A percentile compares a stretch with the other conserved stretches of the same genome.
phyloP scores from a whole-genome alignment of 2,888 invertebrate species.

The Eristalinus aeneus region DNA sequence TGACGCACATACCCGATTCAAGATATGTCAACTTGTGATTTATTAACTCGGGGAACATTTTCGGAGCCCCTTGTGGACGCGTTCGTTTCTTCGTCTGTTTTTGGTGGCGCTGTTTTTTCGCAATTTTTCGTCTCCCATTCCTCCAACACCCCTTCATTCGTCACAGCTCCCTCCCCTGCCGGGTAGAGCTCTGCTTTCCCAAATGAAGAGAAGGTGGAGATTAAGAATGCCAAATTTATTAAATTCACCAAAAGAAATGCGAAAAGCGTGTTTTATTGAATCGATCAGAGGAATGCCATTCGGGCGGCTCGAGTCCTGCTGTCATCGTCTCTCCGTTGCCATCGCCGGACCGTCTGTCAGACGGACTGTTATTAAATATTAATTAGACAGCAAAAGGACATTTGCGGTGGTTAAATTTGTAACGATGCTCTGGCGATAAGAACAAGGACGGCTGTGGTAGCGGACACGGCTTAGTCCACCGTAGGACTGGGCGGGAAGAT shows the following conservation, averaged over 20 bases:
- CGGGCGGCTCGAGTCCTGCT: not conserved
- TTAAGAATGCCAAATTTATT: constrained; percentile 67
- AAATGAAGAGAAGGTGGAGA: constrained; percentile 52
- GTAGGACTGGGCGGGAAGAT: not conserved
- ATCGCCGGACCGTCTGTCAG: constrained; percentile 48
- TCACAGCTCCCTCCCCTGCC: not conserved
- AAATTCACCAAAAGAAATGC: constrained; percentile 65
- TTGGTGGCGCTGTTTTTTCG: constrained; percentile 63
- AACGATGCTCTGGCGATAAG: constrained; percentile 64
- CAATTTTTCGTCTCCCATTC: not conserved
- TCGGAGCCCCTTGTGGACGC: constrained; percentile 51
- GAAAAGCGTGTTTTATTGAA: constrained; percentile 69
- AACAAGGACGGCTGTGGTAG: constrained; percentile 8
- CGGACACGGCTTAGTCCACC: not conserved
- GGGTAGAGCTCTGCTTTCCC: not conserved
- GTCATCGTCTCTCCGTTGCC: constrained; percentile 2
- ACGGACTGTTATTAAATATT: constrained; percentile 67
- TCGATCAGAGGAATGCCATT: constrained; percentile 58
- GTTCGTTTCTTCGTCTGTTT: constrained; percentile 61
- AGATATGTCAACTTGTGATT: constrained; percentile 68
- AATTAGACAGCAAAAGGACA: constrained; percentile 67
- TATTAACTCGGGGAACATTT: constrained; percentile 66
- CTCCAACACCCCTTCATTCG: not conserved
- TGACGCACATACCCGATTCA: constrained; percentile 66
- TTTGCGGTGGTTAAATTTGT: constrained; percentile 70